Base-by-base conservation (phyloP, 2,113 vertebrate species). In the Rhegmatorhina hoffmannsi region DNA sequence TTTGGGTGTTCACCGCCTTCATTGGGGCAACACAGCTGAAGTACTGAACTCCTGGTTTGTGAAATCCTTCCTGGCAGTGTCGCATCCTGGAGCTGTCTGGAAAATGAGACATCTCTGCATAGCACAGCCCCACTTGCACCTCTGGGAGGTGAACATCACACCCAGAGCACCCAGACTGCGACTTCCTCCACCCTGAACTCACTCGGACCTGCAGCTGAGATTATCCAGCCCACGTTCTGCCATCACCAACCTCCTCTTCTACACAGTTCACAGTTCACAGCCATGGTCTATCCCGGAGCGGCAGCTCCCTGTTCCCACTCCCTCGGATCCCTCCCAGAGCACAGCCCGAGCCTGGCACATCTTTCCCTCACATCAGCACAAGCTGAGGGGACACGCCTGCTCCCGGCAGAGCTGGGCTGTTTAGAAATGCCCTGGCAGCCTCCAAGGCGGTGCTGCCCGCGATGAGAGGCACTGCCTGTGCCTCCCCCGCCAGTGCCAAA, bases 281-380 rank as follows among this genome's bases (percentile, higher is more conserved):
- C 0, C 0, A 24, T 1, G 38, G 24, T 2, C 58, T 23, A 7
- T 8, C 28, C 49, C 7, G 1, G 7, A 0, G 43, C 11, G 1
- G 43, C 85, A 63, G 70, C 66, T 31, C 62, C 10, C 43, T 1
- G 31, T 14, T 53, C 56, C 16, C 69, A 11, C 29, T 40, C 52
- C 11, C 2, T 23, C 66, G 0, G 7, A 6, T 33, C 26, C 24
- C 33, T 38, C 44, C 63, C 0, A 4, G 33, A 52, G 82, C 33
- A 1, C 33, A 91, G 29, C 13, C 78, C 55, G 19, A 88, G 72
- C 80, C 59, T 1, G 2, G 24, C 63, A 43, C 0, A 1, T 28
- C 66, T 77, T 72, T 59, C 69, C 55, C 49, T 67, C 5, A 9
- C 56, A 14, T 38, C n/a, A 2, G 17, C 47, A 19, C 49, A 64